Evolutionary conservation across 2,888 invertebrate species (phyloP), one percentile per base, ranked within the genome.

Genomic region (Callyntrura sp.): DNA sequence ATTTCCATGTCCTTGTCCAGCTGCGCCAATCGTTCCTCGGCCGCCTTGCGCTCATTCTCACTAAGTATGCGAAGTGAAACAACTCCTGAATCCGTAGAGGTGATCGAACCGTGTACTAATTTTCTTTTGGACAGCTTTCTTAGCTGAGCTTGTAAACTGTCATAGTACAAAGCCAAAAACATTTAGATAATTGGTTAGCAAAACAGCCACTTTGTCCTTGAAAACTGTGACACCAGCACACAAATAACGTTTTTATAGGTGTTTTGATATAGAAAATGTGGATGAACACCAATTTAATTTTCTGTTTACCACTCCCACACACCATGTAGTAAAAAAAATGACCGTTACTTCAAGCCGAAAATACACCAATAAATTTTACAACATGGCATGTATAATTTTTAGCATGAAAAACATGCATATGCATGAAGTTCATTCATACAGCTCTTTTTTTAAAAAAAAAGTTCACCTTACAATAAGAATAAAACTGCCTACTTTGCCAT

Each of bases 1-100:
- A 97, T 96, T 92, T 98, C 98, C 88, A 97, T 96, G 94, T 98
- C 98, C 0, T 95, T 95, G 90, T 96, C 95, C 84, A 96, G 94
- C 90, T 96, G 95, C 90, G 95, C 94, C 91, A 97, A 94, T 91
- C 96, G 95, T 91, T 96, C 96, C 93, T 96, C 96, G 0, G 96
- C 95, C 57, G 95, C 95, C 93, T 95, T 95, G 92, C 95, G 95
- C 93, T 96, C 96, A 81, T 95, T 95, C 91, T 96, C 96, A 28
- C 95, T 95, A 89, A 95, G 94, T 12, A 93, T 92, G n/a, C 93
- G 88, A 25, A 93, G 90, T 9, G 93, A 93, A 11, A 93, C 92
- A 55, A 93, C 93, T 43, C 93, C 93, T 17, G 92, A 92, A 89
- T 93, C 93, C 14, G 93, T 92, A 0, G 93, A 93, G 55, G 92